Base-by-base conservation (phyloP, 2,888 invertebrate genomes). In the Abscondita cerata region DNA sequence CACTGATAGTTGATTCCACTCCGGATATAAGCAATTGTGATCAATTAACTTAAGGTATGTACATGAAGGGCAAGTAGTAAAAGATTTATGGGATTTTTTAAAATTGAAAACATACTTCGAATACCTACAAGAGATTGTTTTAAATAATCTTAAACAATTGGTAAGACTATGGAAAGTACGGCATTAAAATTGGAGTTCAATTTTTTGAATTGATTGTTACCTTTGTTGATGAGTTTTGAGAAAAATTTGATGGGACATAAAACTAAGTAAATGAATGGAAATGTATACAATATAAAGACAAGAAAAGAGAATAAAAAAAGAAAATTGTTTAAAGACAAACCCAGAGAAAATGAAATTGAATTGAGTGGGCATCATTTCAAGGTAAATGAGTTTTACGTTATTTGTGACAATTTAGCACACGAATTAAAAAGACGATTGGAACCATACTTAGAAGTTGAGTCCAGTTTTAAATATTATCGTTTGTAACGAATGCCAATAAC, bases 301-400 rank as follows among this genome's bases (percentile, higher is more conserved):
- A 38, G n/a, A 38, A 38, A 38, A 38, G 12, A 38, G n/a, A 38
- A 38, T n/a, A 38, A 38, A 38, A 38, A 38, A 38, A 38, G 38
- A 38, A 12, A 38, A n/a, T 4, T 38, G 38, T 38, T 38, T 38
- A 12, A 38, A 31, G 31, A 31, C 31, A 9, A 31, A 31, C 4
- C 31, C 31, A 31, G 31, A 31, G 6, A 31, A 31, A 38, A 38
- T 38, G 12, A 38, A 38, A 38, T 38, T 38, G 38, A 38, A 12
- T 38, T 38, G 38, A 38, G 38, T 38, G 38, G 38, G 38, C 38
- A 4, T 38, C 38, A 31, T 31, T 31, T 31, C 31, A 31, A 31
- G 9, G 31, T 31, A 31, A 31, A 31, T 12, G 12, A 8, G 12
- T 38, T 38, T 38, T 12, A 38, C 12, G n/a, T 38, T n/a, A 38